Conservation (phyloP, 2,113 vertebrate genomes). For the Etheostoma spectabile region DNA sequence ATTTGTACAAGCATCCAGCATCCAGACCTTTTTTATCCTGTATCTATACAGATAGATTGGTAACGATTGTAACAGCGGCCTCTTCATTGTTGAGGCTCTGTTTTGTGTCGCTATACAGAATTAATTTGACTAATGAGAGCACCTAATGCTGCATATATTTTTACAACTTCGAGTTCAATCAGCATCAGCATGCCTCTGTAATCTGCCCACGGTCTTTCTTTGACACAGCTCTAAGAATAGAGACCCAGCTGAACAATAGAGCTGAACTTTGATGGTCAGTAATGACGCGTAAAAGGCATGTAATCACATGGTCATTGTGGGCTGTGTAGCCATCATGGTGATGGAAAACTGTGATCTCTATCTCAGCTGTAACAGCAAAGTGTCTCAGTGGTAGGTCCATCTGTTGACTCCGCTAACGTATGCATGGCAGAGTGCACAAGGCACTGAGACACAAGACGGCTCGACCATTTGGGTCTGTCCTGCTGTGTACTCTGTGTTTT, state of each 20-base stretch:
- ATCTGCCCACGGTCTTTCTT: conserved; percentile 57
- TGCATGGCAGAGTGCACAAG: conserved; percentile 57
- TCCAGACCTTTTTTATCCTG: no score
- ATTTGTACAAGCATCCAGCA: not conserved
- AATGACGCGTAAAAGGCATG: conserved; percentile 57
- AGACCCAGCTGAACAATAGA: conserved; percentile 45
- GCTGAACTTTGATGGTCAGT: conserved; percentile 64
- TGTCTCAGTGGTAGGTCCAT: conserved; percentile 71
- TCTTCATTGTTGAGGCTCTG: not conserved
- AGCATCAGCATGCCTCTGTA: conserved; percentile 58
- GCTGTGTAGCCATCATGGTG: conserved; percentile 30
- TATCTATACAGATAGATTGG: not conserved
- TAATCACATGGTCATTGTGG: conserved; percentile 40
- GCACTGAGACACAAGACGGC: conserved; percentile 29
- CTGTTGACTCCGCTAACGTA: conserved; percentile 64
- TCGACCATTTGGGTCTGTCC: conserved; percentile 36
- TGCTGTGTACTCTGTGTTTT: conserved; percentile 34
- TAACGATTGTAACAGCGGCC: not conserved
- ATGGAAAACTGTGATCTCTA: conserved; percentile 63
- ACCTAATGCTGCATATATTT: conserved; percentile 42
- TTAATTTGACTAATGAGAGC: conserved; percentile 33
- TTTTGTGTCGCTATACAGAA: conserved; percentile 14
- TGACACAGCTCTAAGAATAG: conserved; percentile 71
- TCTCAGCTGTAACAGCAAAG: conserved; percentile 80
- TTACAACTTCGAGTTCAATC: conserved; percentile 50